phyloP scores from a whole-genome alignment of 2,113 vertebrate genomes.

The Oriolus oriolus region DNA sequence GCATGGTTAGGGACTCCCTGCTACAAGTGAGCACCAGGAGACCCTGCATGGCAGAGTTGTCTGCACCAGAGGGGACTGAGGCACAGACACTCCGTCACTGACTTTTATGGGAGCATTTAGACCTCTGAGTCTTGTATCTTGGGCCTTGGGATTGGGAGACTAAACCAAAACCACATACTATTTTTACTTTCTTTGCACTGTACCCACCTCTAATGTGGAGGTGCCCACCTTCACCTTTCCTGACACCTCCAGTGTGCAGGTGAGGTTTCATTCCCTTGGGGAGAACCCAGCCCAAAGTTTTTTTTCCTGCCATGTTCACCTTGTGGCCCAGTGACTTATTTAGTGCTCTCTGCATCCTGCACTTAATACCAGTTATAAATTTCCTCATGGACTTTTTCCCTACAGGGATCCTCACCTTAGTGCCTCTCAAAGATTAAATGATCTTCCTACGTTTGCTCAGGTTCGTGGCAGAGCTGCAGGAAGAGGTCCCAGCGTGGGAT shows the following conservation, averaged over 20 bases:
- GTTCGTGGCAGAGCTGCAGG: not conserved
- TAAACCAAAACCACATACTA: not conserved
- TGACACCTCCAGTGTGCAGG: not conserved
- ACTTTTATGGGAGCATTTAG: not conserved
- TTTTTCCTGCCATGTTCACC: not conserved
- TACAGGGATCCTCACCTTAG: not conserved
- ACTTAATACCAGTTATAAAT: not conserved
- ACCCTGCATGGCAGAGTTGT: not conserved
- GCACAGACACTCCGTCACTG: not conserved
- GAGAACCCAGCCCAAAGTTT: not conserved
- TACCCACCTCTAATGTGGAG: not conserved
- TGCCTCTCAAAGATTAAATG: not conserved
- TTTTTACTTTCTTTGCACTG: not conserved
- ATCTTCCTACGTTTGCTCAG: not conserved
- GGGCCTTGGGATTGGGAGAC: not conserved
- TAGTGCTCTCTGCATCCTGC: not conserved
- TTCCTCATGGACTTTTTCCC: not conserved
- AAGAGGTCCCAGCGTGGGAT: not conserved
- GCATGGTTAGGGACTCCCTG: not conserved
- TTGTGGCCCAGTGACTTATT: not conserved
- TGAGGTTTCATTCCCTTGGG: rapidly evolving
- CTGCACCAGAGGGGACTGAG: not conserved
- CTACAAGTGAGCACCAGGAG: not conserved
- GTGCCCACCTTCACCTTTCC: not conserved
- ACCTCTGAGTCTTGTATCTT: not conserved